phyloP scores from a whole-genome alignment of 2,113 vertebrate genomes.

The Entomyzon cyanotis region DNA sequence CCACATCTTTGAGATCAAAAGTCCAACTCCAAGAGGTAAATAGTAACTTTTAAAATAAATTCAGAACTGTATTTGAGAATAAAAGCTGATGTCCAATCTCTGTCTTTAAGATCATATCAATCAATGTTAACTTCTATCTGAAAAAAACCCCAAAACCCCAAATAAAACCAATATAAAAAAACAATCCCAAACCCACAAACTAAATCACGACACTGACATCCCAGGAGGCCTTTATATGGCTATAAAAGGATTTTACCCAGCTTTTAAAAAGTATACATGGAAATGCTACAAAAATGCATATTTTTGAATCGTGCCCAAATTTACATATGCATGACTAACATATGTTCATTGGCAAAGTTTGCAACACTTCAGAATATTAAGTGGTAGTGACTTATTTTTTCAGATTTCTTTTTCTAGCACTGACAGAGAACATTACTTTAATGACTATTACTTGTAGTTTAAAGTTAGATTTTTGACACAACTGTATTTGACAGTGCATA shows the following conservation, averaged over 20 bases:
- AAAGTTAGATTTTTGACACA: not conserved
- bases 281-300: not conserved
- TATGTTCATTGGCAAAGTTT: not conserved
- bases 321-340: slow-evolving; percentile 12
- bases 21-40: not conserved
- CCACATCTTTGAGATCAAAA: not conserved
- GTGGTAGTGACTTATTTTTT: not conserved
- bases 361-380: not conserved
- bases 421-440: not conserved
- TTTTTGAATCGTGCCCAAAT: not conserved
- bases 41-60: not conserved
- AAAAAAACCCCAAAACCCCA: not conserved
- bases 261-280: not conserved
- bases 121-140: not conserved
- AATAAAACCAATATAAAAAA: not conserved
- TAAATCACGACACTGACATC: not conserved
- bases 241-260: not conserved
- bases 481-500: not conserved
- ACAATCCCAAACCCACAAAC: not conserved
- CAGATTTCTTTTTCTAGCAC: not conserved
- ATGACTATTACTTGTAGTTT: not conserved
- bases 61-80: not conserved
- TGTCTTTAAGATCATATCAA: not conserved
- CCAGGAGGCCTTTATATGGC: not conserved
- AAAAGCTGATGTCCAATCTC: not conserved